Conservation (phyloP, 2,113 vertebrate species). For the Odocoileus hemionus region DNA sequence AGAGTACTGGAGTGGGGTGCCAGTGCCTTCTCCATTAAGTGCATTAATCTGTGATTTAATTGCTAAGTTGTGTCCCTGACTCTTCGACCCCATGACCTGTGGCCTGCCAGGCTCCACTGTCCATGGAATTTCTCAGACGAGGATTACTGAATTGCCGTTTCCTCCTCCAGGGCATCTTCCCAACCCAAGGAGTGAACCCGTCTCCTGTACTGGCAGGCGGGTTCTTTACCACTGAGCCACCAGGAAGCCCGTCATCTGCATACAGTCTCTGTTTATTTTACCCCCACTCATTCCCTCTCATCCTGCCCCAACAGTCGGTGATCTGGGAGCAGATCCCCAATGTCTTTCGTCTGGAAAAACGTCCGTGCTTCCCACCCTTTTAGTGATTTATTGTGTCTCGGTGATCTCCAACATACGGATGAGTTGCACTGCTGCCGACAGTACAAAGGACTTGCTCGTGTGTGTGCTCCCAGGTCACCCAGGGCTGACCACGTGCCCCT, state of each 20-base stretch:
- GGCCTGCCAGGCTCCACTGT: background rate
- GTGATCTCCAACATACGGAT: background rate
- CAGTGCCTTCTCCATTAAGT: background rate
- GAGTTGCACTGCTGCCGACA: background rate
- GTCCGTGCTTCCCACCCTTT: background rate
- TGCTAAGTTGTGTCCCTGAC: background rate
- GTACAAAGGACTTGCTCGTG: background rate
- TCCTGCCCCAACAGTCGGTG: background rate
- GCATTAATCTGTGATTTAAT: background rate
- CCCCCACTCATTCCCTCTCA: background rate
- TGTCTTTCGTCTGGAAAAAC: background rate
- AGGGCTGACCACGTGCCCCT: background rate
- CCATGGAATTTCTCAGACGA: background rate
- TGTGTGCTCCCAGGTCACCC: background rate
- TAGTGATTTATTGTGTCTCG: background rate
- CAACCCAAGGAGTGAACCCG: background rate
- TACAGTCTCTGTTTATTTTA: background rate
- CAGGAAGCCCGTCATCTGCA: background rate
- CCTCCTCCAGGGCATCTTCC: background rate
- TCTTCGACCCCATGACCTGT: rapidly evolving
- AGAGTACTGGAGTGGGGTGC: background rate
- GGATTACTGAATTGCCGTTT: background rate
- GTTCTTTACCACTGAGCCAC: background rate
- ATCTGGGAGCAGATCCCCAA: background rate
- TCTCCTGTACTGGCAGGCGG: background rate